Evolutionary conservation across 2,888 invertebrate genomes (phyloP), one percentile per base, ranked within the genome.

Genomic region (Dicranocentrus wangi): DNA sequence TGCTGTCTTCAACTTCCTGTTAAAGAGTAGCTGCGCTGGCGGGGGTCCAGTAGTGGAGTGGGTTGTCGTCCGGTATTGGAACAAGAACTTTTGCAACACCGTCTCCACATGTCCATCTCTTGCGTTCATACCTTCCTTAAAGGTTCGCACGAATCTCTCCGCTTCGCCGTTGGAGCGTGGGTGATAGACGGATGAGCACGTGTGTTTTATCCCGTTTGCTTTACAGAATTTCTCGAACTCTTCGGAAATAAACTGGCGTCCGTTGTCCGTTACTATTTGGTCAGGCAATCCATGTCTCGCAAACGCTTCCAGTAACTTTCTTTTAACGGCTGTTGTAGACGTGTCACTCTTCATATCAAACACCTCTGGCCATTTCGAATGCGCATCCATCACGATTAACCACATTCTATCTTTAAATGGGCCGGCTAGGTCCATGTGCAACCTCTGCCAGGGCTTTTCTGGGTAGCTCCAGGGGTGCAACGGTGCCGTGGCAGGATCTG

Each of bases 341-440:
- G 47, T 47, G 32, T 68, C 73, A 17, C 19, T 23, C 15, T 75
- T 21, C 39, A 81, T 58, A 19, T 19, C n/a, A 27, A 25, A 73
- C 2, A 75, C 81, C 65, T 82, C 82, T 25, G 84, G 82, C 84
- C 84, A 84, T 69, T 84, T 82, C 10, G 51, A 43, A n/a, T 81
- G 72, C 0, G 84, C 80, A 53, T 83, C 83, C 0, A 80, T 55
- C 0, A 82, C 27, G 19, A 84, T 55, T 0, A 84, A 25, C 82
- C 82, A 84, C 61, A 63, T 79, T 8, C 60, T 55, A 21, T 51
- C 53, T 8, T 61, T 19, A 15, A 69, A 82, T 3, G 83, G 83
- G 7, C 83, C 83, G n/a, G 82, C 82, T 5, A 82, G 32, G 21
- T 82, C 77, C 8, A 82, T 63, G 60, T 82, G 82, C 0, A 82